Base-by-base conservation (phyloP, 1,140 invertebrate species). In the Philopotamus ludificatus region DNA sequence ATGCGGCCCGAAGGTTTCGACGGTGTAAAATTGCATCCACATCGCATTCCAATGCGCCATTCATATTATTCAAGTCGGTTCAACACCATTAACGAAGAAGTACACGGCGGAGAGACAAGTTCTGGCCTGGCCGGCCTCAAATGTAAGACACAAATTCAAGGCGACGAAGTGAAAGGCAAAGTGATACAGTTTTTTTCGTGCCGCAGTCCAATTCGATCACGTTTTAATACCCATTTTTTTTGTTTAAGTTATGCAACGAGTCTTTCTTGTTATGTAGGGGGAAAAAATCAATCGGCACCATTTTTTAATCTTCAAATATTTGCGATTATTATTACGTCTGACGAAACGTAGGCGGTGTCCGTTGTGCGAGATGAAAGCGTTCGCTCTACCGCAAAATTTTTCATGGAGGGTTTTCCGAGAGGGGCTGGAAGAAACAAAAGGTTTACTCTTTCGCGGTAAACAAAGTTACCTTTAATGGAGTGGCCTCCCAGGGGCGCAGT, bases 391-490 rank as follows among this genome's bases (percentile, higher is more conserved):
- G 15, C 51, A 25, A 54, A 23, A 3, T 20, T 9, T 7, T 7
- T 47, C 44, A 16, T 4, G 8, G 44, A 7, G 44, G 44, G 18
- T 15, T 47, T 47, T 47, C 15, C 44, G 10, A 20, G 15, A 34
- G 28, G 44, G 44, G 10, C 8, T 47, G 18, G 18, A 47, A 47
- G 44, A 47, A 47, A 57, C 53, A 57, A 57, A 57, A 25, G 53
- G 53, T 57, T 42, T 15, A 41, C 53, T 57, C 53, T 57, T 57
- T 42, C 41, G 53, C 53, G 53, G 53, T 57, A 57, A 57, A 57
- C 53, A 57, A 57, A 57, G 53, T 57, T 57, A 57, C 53, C 53
- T 57, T 57, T 57, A 57, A 57, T 57, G 34, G 53, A 57, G 53
- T 57, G 28, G 23, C 15, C 3, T 47, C 44, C 44, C 44, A 7